Conservation (phyloP, 2,888 invertebrate species). For the Nasonovia ribisnigri region DNA sequence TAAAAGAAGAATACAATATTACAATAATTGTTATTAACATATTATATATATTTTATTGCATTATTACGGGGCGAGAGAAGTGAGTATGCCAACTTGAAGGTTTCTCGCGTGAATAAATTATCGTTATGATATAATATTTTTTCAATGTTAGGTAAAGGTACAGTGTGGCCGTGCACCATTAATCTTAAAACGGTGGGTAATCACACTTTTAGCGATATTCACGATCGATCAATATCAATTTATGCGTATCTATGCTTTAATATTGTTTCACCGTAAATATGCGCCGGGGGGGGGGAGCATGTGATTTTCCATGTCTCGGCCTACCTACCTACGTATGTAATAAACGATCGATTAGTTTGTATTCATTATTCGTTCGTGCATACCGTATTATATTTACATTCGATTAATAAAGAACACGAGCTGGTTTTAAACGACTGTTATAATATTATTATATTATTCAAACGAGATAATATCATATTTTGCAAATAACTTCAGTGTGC, state of each 20-base stretch:
- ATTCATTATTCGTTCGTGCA: background rate
- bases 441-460: background rate
- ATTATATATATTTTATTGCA: slow-evolving; percentile 12
- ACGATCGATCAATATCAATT: background rate
- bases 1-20: slow-evolving; percentile 9
- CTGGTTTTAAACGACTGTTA: background rate
- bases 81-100: background rate
- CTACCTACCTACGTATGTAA: no score
- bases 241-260: background rate
- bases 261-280: background rate
- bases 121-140: background rate
- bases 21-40: background rate
- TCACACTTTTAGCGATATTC: background rate
- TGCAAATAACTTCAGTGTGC: background rate
- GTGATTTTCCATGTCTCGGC: background rate
- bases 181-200: background rate
- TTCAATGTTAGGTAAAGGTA: background rate
- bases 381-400: background rate
- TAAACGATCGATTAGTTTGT: background rate
- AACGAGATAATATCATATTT: background rate
- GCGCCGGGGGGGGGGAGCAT: no score
- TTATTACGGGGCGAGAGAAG: background rate
- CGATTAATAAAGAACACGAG: background rate
- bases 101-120: background rate
- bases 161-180: background rate